These are phyloP conservation scores for Ammospiza caudacuta DNA, from an alignment of 2,113 vertebrate species.

Conservation along the genomic window DNA sequence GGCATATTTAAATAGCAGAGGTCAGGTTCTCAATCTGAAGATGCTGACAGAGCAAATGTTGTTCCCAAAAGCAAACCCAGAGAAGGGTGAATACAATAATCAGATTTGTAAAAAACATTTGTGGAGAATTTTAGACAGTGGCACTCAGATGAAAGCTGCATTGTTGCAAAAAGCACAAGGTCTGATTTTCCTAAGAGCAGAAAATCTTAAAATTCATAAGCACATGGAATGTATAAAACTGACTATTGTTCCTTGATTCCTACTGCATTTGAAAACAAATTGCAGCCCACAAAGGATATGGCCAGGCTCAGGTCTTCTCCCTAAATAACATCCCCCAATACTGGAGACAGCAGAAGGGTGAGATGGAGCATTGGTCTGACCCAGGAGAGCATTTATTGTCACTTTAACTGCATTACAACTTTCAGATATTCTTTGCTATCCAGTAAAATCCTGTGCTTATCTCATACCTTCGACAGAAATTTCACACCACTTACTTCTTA, in stretches of 20 bases:
- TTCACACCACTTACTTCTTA: slow-evolving; percentile 75
- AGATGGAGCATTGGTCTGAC: neutral
- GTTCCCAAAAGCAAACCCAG: neutral
- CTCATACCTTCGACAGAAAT: neutral
- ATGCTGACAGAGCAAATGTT: neutral
- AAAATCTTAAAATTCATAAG: neutral
- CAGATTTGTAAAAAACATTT: neutral
- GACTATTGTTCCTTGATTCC: neutral
- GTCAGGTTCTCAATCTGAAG: neutral
- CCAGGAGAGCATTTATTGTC: neutral
- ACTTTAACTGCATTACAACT: neutral
- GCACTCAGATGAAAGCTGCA: neutral
- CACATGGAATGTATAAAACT: neutral
- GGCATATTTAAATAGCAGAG: neutral
- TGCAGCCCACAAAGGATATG: neutral
- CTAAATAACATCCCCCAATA: neutral
- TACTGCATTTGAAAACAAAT: neutral
- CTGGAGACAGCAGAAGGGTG: neutral
- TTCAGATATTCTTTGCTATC: neutral
- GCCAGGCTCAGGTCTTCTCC: neutral
- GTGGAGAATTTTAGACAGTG: neutral
- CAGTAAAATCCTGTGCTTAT: neutral
- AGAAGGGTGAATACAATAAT: neutral
- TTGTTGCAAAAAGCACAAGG: neutral
- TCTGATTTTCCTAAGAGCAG: neutral